Evolutionary conservation across 2,888 invertebrate species (phyloP).

Genomic region (Deilephila porcellus): DNA sequence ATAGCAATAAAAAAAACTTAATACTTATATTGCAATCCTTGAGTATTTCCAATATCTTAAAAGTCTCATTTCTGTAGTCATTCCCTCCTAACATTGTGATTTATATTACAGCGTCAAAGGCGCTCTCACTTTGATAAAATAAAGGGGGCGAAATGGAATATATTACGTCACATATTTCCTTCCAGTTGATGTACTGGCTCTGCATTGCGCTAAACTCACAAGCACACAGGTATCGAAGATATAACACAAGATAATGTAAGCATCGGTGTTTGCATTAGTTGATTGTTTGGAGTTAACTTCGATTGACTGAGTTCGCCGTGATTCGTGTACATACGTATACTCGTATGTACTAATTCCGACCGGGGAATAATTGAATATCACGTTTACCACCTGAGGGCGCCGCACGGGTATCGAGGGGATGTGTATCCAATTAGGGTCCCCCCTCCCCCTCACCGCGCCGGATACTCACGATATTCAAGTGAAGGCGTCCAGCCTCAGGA

Average conservation of each 20-base stretch:
- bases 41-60: not conserved
- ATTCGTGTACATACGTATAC: constrained; percentile 38
- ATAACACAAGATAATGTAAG: constrained; percentile 42
- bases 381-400: constrained; percentile 56
- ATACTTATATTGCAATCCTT: no score
- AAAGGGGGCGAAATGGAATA: not conserved
- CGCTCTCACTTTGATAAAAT: not conserved
- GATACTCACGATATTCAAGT: constrained; percentile 44
- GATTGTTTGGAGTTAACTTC: constrained; percentile 67
- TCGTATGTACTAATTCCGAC: constrained; percentile 51
- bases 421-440: constrained; percentile 59
- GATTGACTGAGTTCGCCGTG: constrained; percentile 53
- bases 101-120: not conserved
- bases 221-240: not conserved
- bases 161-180: not conserved
- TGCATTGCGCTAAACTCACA: not conserved
- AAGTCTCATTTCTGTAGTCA: not conserved
- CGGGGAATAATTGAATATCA: constrained; percentile 65
- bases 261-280: constrained; percentile 60
- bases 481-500: constrained; percentile 45
- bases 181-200: not conserved
- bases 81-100: not conserved
- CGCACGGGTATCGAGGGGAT: constrained; percentile 51
- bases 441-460: constrained; percentile 41
- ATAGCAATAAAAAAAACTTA: no score